Evolutionary conservation across 2,113 vertebrate species (phyloP).

Genomic region (Trematocara stigmaticum): DNA sequence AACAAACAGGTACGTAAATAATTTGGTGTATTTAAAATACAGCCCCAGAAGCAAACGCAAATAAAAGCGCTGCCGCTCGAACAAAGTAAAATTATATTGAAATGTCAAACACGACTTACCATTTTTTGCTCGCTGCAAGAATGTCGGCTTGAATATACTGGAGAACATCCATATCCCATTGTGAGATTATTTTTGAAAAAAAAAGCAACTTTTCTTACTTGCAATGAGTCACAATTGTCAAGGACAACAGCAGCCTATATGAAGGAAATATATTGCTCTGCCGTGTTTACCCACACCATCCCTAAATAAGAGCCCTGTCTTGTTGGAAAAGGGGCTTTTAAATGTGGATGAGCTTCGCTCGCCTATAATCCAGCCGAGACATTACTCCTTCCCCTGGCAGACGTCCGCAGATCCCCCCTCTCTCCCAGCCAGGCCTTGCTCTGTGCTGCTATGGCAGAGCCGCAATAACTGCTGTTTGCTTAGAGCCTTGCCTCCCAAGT

Average conservation of each 20-base stretch:
- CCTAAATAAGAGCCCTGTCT: conserved; percentile 74
- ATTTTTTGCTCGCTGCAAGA: background rate
- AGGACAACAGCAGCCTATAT: conserved; percentile 39
- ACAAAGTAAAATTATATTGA: background rate
- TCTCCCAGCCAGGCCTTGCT: conserved; percentile 58
- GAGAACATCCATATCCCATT: background rate
- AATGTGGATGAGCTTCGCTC: conserved; percentile 65
- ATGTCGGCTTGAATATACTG: background rate
- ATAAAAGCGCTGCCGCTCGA: background rate
- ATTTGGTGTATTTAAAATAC: background rate
- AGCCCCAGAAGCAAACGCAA: background rate
- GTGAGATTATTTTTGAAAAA: background rate
- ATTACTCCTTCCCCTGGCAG: conserved; percentile 74
- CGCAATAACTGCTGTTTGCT: conserved; percentile 74
- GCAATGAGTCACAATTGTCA: conserved; percentile 34
- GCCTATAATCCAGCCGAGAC: conserved; percentile 75
- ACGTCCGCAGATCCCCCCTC: conserved; percentile 66
- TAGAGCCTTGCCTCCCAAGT: conserved; percentile 67
- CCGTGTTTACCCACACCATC: conserved; percentile 59
- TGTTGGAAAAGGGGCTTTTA: conserved; percentile 71
- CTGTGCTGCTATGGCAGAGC: conserved; percentile 62
- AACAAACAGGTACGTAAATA: background rate
- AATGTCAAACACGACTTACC: background rate
- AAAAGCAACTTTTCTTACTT: conserved; percentile 39
- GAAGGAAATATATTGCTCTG: conserved; percentile 44